Evolutionary conservation across 2,797 vertebrate species (phyloP).

Genomic region (Acridotheres tristis): DNA sequence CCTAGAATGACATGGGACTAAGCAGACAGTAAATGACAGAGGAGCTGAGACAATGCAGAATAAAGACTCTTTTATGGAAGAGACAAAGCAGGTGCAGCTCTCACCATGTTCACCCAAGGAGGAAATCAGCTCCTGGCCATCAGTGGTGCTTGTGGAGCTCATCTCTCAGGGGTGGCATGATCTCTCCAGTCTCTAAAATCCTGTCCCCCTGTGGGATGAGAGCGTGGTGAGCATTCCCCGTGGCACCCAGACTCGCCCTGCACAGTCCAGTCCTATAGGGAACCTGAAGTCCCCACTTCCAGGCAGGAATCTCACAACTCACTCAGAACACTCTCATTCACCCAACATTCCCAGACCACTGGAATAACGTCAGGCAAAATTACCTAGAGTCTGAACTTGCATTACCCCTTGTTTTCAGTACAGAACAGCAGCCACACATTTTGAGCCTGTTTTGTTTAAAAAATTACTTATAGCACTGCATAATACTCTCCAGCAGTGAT

Average conservation of each 20-base stretch:
- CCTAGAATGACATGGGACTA: accelerated
- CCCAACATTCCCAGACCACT: background rate
- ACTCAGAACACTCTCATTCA: background rate
- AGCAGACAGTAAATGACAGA: background rate
- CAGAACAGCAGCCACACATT: background rate
- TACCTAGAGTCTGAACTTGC: background rate
- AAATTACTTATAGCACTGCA: accelerated
- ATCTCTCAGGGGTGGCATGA: constrained; percentile 20
- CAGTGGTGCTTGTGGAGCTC: constrained; percentile 18
- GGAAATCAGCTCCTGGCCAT: background rate
- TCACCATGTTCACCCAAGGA: background rate
- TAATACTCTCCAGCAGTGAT: background rate
- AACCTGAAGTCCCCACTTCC: background rate
- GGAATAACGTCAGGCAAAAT: background rate
- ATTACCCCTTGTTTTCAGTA: background rate
- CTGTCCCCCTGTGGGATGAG: constrained; percentile 44
- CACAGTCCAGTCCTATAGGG: background rate
- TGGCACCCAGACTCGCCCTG: background rate
- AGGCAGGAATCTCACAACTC: background rate
- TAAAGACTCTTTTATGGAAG: constrained; percentile 12
- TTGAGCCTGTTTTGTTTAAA: background rate
- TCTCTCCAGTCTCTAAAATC: constrained; percentile 59
- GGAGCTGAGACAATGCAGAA: background rate
- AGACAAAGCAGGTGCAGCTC: background rate
- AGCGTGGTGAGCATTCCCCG: background rate